These are phyloP conservation scores for Lipotes vexillifer DNA, from an alignment of 2,113 vertebrate species.

Conservation along the genomic window DNA sequence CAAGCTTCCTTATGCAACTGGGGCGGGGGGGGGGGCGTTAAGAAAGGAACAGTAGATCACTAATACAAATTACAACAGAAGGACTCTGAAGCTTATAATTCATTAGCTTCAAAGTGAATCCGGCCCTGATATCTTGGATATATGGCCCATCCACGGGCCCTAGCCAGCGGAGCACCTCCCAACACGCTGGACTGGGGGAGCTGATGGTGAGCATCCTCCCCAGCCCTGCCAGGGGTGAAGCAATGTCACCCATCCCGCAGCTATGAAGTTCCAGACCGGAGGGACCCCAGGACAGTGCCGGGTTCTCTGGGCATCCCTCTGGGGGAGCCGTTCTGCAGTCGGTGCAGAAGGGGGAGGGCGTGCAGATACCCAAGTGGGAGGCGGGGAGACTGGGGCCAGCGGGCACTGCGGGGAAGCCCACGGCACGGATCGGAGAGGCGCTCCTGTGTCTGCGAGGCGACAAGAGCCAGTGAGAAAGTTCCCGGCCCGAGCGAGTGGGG, in stretches of 20 bases:
- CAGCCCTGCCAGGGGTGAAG: not conserved
- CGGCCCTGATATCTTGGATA: not conserved
- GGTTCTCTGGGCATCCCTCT: not conserved
- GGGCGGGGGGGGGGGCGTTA: not conserved
- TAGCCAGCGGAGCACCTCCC: not conserved
- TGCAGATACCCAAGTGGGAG: not conserved
- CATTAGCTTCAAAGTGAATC: not conserved
- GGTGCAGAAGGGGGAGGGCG: not conserved
- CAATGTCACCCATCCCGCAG: not conserved
- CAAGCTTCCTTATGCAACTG: not conserved
- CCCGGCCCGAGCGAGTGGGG: not conserved
- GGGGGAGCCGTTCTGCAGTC: not conserved
- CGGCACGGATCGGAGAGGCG: not conserved
- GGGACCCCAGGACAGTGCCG: not conserved
- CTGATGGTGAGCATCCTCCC: not conserved
- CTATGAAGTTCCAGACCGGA: not conserved
- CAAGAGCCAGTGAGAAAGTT: constrained; percentile 56
- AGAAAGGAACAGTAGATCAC: not conserved
- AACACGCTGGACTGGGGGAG: not conserved
- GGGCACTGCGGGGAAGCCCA: not conserved
- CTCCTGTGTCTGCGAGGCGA: not conserved
- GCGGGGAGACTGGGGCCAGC: not conserved
- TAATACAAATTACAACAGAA: not conserved
- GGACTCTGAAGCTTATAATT: not conserved
- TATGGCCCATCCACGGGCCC: not conserved